Evolutionary conservation across 2,888 invertebrate species (phyloP), one percentile per base, ranked within the genome.

Genomic region (Drosophila infuscata): DNA sequence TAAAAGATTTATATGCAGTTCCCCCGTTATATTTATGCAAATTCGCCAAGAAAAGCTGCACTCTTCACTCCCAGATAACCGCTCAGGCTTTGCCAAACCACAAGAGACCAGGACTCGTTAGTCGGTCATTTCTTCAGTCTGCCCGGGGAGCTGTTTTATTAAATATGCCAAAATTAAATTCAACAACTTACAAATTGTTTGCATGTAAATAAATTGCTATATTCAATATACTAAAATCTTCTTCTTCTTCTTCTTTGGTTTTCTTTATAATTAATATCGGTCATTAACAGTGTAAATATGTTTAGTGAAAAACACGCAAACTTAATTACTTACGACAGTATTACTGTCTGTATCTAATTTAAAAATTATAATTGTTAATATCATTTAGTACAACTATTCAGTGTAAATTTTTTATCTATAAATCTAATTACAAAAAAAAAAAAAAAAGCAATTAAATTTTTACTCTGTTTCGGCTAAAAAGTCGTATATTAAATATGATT

Each of bases 11-110:
- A 85, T 85, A 78, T 70, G 71, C 77, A 62, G 56, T 70, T 74
- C 71, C 64, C 58, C 71, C 81, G 70, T 71, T 81, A 74, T 88
- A 88, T 81, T 84, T 84, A 84, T 84, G 84, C 88, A 76, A 84
- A 84, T 88, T 64, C 46, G 7, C 25, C 51, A 25, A 25, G 20
- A 46, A 46, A 46, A 48, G 56, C 51, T 20, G 17, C 29, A 20
- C 32, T 35, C 56, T 57, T 3, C 30, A 11, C 30, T 8, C 46
- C 49, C 15, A 2, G 15, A 25, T 25, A 30, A 32, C 33, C 4
- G 38, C 59, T 53, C 60, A 48, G 61, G 70, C 70, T 46, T 53
- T 41, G 61, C 70, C 46, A 12, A 20, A 20, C 1, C 43, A 43
- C 43, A 43, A 43, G 6, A 0, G 20, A 20, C 36, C 38, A 68